Percentiles rank a stretch among this genome's conserved stretches.
These are phyloP conservation scores for Squalus acanthias DNA, from an alignment of 2,797 vertebrate species.

Conservation along the genomic window DNA sequence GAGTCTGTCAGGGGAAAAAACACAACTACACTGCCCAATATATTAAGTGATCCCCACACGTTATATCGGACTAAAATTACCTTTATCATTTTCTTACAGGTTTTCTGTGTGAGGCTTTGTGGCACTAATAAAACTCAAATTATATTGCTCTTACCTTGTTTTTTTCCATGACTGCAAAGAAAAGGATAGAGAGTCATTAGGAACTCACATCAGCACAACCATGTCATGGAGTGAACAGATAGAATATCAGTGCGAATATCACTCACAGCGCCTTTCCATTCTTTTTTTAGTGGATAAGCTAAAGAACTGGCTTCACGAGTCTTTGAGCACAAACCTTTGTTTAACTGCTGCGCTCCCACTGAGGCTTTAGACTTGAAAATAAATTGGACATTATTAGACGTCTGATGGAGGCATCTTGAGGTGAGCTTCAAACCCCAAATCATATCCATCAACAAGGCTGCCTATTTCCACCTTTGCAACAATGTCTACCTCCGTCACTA, in stretches of 20 bases:
- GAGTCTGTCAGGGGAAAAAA: not conserved
- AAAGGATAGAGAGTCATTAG: not conserved
- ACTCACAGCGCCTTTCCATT: not conserved
- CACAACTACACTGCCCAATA: not conserved
- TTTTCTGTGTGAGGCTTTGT: not conserved
- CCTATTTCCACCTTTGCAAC: not conserved
- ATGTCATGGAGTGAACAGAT: not conserved
- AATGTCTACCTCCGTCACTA: not conserved
- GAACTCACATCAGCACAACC: not conserved
- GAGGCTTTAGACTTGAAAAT: not conserved
- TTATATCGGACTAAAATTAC: not conserved
- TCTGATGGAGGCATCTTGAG: not conserved
- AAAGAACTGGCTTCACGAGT: not conserved
- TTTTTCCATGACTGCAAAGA: not conserved
- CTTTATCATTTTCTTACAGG: not conserved
- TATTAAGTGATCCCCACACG: not conserved
- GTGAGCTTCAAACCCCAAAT: not conserved
- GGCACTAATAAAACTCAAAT: not conserved
- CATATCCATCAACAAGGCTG: not conserved
- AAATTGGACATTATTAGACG: not conserved
- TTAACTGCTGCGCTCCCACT: not conserved
- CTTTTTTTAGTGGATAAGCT: not conserved
- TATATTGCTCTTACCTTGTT: conserved; percentile 10
- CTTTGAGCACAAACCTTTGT: not conserved
- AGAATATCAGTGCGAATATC: too few species aligned